Evolutionary conservation across 2,888 invertebrate species (phyloP).

Genomic region (Piscicola geometra): DNA sequence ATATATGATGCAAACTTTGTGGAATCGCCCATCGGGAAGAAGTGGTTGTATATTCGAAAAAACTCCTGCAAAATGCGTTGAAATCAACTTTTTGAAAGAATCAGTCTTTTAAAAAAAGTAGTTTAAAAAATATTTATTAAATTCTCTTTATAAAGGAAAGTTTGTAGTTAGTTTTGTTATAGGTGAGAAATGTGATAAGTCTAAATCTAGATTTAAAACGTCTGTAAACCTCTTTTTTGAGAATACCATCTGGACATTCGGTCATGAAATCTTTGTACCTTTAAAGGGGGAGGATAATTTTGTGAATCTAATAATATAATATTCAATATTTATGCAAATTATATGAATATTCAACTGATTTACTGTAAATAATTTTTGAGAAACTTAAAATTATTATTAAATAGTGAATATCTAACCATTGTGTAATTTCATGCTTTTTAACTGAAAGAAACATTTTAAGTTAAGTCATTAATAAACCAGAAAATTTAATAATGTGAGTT

Average conservation of each 20-base stretch:
- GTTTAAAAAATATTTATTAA: neutral
- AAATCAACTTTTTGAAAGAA: neutral
- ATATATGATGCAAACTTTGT: conserved; percentile 96
- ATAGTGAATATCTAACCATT: conserved; percentile 49
- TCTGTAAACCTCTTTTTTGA: conserved; percentile 50
- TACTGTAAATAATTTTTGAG: conserved; percentile 7
- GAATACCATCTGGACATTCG: conserved; percentile 57
- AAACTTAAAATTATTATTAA: neutral
- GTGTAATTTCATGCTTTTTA: conserved; percentile 54
- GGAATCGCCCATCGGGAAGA: conserved; percentile 98
- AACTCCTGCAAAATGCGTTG: conserved; percentile 63
- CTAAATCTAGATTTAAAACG: no score
- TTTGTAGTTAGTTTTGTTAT: neutral
- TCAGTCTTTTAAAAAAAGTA: neutral
- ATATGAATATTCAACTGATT: neutral
- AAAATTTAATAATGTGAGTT: neutral
- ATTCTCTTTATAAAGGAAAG: neutral
- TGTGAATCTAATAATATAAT: neutral
- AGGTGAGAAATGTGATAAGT: no score
- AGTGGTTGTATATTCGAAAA: conserved; percentile 98
- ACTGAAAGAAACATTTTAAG: conserved; percentile 50
- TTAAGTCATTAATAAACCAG: neutral
- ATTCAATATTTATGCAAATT: neutral
- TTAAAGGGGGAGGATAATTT: conserved; percentile 32
- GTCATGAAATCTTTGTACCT: conserved; percentile 58